Evolutionary conservation across 2,797 vertebrate species (phyloP).

Genomic region (Parambassis ranga): DNA sequence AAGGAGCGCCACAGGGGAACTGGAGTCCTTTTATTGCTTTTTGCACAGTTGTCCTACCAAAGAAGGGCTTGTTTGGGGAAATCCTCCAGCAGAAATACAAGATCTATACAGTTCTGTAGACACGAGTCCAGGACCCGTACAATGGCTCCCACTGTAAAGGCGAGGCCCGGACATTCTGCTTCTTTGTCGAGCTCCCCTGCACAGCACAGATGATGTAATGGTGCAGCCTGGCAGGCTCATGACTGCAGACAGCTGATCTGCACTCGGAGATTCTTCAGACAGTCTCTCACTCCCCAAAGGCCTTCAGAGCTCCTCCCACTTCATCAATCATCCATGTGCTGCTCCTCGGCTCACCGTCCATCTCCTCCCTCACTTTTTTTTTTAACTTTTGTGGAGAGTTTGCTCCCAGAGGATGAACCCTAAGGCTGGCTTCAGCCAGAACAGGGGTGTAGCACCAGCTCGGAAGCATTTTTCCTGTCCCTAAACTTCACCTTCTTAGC

Average conservation of each 20-base stretch:
- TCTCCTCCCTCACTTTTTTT: not conserved
- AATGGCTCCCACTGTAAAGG: conserved; percentile 38
- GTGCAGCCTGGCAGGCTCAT: conserved; percentile 44
- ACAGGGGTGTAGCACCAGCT: too few species aligned
- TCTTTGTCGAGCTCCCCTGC: conserved; percentile 33
- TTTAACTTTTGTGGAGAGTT: too few species aligned
- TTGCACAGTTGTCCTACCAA: conserved; percentile 1
- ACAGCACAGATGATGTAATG: conserved; percentile 60
- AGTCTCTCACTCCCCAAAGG: conserved; percentile 19
- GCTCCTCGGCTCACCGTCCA: not conserved
- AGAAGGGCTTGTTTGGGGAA: conserved; percentile 18
- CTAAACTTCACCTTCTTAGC: too few species aligned
- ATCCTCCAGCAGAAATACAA: not conserved
- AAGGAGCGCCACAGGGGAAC: not conserved
- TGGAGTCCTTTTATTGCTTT: conserved; percentile 3
- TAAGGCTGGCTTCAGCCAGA: too few species aligned
- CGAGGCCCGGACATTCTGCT: not conserved
- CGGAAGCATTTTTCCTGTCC: too few species aligned
- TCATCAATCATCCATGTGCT: conserved; percentile 46
- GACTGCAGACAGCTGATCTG: conserved; percentile 67
- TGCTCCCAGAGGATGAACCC: too few species aligned
- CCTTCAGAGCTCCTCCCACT: conserved; percentile 14
- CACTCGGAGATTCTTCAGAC: conserved; percentile 42
- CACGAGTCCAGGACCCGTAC: not conserved
- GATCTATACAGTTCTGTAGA: conserved; percentile 2